These are phyloP conservation scores for Hyles euphorbiae DNA, from an alignment of 1,140 invertebrate species.

Conservation along the genomic window DNA sequence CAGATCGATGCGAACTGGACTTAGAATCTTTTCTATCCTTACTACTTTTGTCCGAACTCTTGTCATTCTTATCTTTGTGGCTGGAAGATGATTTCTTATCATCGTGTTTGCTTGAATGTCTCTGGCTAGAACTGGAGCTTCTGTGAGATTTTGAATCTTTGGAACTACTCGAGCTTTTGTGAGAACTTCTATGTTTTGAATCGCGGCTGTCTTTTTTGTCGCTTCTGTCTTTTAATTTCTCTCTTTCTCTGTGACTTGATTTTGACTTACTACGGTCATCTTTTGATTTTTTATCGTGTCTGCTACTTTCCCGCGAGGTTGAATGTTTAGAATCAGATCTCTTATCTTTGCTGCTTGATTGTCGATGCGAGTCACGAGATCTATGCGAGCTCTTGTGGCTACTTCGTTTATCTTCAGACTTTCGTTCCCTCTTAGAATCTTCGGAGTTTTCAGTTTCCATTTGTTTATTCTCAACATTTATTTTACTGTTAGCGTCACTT, in stretches of 20 bases:
- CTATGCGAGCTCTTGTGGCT: slow-evolving; percentile 62
- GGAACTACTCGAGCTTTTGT: slow-evolving; percentile 49
- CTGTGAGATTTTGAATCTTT: slow-evolving; percentile 64
- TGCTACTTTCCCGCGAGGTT: slow-evolving; percentile 57
- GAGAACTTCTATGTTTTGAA: slow-evolving; percentile 58
- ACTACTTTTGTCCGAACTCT: slow-evolving; percentile 47
- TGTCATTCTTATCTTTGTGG: slow-evolving; percentile 51
- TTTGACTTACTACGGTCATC: slow-evolving; percentile 66
- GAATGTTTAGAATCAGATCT: slow-evolving; percentile 65
- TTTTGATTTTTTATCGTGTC: slow-evolving; percentile 53
- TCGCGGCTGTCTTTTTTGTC: slow-evolving; percentile 69
- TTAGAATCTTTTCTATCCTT: slow-evolving; percentile 68
- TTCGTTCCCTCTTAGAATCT: slow-evolving; percentile 50
- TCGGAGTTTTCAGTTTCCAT: slow-evolving; percentile 44
- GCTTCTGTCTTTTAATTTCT: slow-evolving; percentile 47
- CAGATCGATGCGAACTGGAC: slow-evolving; percentile 50
- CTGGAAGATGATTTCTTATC: slow-evolving; percentile 53
- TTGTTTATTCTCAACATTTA: slow-evolving; percentile 45
- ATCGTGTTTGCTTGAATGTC: slow-evolving; percentile 60
- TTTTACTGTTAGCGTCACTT: slow-evolving; percentile 65
- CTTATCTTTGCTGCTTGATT: slow-evolving; percentile 67
- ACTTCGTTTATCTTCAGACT: slow-evolving; percentile 49
- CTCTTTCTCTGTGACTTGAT: slow-evolving; percentile 60
- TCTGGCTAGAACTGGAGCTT: slow-evolving; percentile 61
- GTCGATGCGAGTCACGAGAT: slow-evolving; percentile 58